Percentiles rank a stretch among this genome's conserved stretches.
phyloP scores from a whole-genome alignment of 30 jellyfish, hydroid and myxozoan species.

The Aurelia aurita region DNA sequence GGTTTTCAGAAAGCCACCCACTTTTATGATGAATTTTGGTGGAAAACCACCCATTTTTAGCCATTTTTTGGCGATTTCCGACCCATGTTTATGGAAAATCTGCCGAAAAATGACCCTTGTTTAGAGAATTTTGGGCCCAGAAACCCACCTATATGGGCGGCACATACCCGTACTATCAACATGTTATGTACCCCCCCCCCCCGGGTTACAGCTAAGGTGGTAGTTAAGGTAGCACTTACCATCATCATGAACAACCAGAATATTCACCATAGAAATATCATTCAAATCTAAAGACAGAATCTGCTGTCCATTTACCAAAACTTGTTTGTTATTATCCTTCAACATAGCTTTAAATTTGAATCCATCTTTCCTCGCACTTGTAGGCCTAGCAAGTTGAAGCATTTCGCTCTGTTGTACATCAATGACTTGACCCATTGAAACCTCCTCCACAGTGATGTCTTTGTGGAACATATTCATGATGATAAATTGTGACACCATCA shows the following conservation, averaged over 20 bases:
- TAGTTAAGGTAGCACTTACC: conserved; percentile 40
- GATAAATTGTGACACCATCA: conserved; percentile 76
- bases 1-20: too few species aligned
- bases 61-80: too few species aligned
- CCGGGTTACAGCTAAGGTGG: too few species aligned
- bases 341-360: conserved; percentile 71
- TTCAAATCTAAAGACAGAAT: conserved; percentile 56
- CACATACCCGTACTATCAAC: too few species aligned
- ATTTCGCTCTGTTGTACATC: conserved; percentile 93
- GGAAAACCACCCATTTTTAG: too few species aligned
- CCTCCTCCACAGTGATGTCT: conserved; percentile 88
- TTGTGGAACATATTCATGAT: conserved; percentile 88
- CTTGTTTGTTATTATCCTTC: conserved; percentile 60
- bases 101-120: too few species aligned
- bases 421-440: conserved; percentile 46
- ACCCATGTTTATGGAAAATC: too few species aligned
- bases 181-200: too few species aligned
- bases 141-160: too few species aligned
- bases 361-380: conserved; percentile 52
- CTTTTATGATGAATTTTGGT: too few species aligned
- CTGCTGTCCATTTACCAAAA: conserved; percentile 81
- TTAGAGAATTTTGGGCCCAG: too few species aligned
- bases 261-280: conserved; percentile 72
- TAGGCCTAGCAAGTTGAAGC: conserved; percentile 85
- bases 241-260: conserved; percentile 85